These are phyloP conservation scores for Cantharis lateralis DNA, from an alignment of 2,888 invertebrate genomes.

Conservation along the genomic window DNA sequence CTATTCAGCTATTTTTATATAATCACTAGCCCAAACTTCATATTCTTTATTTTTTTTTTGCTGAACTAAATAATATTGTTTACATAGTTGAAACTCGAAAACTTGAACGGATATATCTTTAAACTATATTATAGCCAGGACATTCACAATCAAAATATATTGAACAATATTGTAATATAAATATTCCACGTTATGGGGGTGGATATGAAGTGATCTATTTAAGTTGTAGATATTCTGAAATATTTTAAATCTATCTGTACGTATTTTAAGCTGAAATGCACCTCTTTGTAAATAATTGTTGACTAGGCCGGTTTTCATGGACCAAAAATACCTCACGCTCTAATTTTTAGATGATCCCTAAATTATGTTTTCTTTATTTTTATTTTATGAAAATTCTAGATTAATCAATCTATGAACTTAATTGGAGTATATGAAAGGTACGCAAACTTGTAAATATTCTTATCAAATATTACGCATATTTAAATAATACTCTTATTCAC, in stretches of 20 bases:
- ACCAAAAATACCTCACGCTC: slow-evolving; percentile 25
- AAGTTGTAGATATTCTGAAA: slow-evolving; percentile 34
- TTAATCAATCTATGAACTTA: slow-evolving; percentile 25
- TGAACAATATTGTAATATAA: slow-evolving; percentile 19
- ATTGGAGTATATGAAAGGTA: slow-evolving; percentile 38
- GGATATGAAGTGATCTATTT: slow-evolving; percentile 34
- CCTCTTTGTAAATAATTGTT: slow-evolving; percentile 38
- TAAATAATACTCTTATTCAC: slow-evolving; percentile 43
- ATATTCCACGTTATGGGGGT: slow-evolving; percentile 37
- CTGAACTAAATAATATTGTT: neutral
- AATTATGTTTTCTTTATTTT: slow-evolving; percentile 5
- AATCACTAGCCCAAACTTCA: slow-evolving; percentile 50
- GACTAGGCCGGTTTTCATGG: slow-evolving; percentile 42
- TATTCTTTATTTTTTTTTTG: slow-evolving; percentile 17
- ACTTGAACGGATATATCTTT: neutral
- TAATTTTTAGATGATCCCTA: slow-evolving; percentile 22
- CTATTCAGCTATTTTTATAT: slow-evolving; percentile 44
- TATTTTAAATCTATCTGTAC: slow-evolving; percentile 39
- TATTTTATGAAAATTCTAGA: neutral
- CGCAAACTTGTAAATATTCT: slow-evolving; percentile 41
- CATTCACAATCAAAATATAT: neutral
- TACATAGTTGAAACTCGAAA: neutral
- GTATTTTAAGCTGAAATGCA: slow-evolving; percentile 34
- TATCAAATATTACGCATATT: slow-evolving; percentile 48
- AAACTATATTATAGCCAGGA: neutral